phyloP scores from a whole-genome alignment of 2,113 vertebrate genomes.

The Cricetomys ansorgei region DNA sequence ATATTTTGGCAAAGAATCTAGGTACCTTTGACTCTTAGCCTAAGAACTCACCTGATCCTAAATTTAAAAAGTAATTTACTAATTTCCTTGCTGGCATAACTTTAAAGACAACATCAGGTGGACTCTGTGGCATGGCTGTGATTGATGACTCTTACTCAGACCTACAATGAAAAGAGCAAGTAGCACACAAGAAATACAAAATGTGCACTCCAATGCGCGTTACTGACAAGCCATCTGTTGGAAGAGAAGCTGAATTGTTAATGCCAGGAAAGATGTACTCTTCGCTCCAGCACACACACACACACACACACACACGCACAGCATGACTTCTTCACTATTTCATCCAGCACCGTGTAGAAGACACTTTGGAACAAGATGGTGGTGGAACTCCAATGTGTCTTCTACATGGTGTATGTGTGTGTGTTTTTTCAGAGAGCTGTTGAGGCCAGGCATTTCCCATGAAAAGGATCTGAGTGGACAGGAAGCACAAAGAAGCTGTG shows the following conservation, averaged over 20 bases:
- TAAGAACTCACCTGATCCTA: neutral
- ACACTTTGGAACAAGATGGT: too few relatives aligned
- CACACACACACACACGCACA: too few relatives aligned
- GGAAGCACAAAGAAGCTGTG: neutral
- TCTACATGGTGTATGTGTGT: neutral
- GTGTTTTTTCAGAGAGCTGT: neutral
- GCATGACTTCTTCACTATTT: too few relatives aligned
- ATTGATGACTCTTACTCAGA: neutral
- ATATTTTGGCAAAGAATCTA: neutral
- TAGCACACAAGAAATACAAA: neutral
- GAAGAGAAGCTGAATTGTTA: neutral
- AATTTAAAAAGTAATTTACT: neutral
- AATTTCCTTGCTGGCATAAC: neutral
- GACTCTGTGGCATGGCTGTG: neutral
- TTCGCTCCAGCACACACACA: neutral
- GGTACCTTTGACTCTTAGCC: neutral
- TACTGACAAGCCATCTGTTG: neutral
- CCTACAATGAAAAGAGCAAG: neutral
- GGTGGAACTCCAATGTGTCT: neutral
- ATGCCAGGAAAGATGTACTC: neutral
- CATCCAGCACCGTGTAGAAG: too few relatives aligned
- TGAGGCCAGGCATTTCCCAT: neutral
- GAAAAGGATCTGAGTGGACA: neutral
- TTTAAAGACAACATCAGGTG: neutral
- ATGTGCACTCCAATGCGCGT: too few relatives aligned